phyloP scores from a whole-genome alignment of 2,888 invertebrate genomes.

The Hypsopygia costalis region DNA sequence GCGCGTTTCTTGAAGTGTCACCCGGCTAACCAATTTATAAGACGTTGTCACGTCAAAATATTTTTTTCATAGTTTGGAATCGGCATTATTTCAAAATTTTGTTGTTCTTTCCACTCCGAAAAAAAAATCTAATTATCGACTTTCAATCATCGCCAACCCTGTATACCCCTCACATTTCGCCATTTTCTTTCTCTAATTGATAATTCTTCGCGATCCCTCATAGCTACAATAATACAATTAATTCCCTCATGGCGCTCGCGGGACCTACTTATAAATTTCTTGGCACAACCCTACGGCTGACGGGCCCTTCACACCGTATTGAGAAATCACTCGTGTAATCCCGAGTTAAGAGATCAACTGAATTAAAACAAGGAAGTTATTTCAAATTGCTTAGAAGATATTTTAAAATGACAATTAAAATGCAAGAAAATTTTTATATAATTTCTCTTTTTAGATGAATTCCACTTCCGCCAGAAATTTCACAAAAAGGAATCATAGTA shows the following conservation, averaged over 20 bases:
- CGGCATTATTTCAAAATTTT: conserved; percentile 8
- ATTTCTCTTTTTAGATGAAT: no score
- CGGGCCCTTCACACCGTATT: conserved; percentile 32
- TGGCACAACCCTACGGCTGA: conserved; percentile 42
- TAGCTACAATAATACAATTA: conserved; percentile 78
- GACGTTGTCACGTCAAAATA: no score
- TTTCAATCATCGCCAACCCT: conserved; percentile 19
- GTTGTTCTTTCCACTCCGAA: no score
- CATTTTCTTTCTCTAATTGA: conserved; percentile 75
- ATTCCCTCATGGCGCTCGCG: conserved; percentile 64
- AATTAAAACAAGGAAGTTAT: not conserved
- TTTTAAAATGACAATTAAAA: no score
- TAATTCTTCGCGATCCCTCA: conserved; percentile 76
- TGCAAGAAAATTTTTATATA: no score
- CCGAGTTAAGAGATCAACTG: not conserved
- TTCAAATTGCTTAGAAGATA: no score
- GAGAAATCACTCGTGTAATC: conserved; percentile 9
- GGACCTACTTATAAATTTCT: conserved; percentile 67
- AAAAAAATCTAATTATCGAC: no score
- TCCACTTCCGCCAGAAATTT: no score
- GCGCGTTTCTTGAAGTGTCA: no score
- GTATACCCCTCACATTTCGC: conserved; percentile 23
- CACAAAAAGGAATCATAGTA: no score
- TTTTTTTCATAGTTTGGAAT: conserved; percentile 45
- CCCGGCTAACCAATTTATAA: no score